A percentile compares a stretch with the other conserved stretches of the same genome.
These are phyloP conservation scores for Leucoptera coffeella DNA, from an alignment of 2,888 invertebrate species.

Conservation along the genomic window DNA sequence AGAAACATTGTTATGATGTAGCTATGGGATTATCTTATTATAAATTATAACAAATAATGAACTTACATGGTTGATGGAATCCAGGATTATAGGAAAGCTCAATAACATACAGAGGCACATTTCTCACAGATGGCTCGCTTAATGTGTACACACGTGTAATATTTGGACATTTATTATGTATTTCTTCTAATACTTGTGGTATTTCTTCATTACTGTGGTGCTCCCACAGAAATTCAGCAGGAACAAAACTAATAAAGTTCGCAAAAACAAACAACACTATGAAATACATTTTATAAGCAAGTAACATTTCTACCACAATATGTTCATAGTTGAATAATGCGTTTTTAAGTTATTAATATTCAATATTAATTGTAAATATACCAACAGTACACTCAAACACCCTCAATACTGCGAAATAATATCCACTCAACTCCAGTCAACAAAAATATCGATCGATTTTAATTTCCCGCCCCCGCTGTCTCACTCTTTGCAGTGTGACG, in stretches of 20 bases:
- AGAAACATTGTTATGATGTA: conserved; percentile 3
- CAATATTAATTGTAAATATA: no score
- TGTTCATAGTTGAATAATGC: no score
- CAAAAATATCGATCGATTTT: conserved; percentile 27
- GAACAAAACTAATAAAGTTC: conserved; percentile 12
- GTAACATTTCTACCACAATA: no score
- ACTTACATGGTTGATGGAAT: conserved; percentile 68
- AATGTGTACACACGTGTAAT: conserved; percentile 72
- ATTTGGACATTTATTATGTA: conserved; percentile 68
- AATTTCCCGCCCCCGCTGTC: conserved; percentile 20
- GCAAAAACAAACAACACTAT: no score
- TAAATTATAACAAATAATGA: no score
- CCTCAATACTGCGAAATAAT: no score
- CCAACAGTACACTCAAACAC: no score
- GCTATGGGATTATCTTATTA: neutral
- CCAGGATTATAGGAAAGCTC: conserved; percentile 75
- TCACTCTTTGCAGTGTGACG: neutral
- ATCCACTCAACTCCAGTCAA: conserved; percentile 9
- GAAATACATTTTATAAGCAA: no score
- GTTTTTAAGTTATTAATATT: no score
- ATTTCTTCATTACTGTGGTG: conserved; percentile 74
- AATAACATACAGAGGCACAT: conserved; percentile 69
- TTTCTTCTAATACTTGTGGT: conserved; percentile 54
- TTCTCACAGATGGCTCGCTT: conserved; percentile 65
- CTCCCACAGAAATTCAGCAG: conserved; percentile 55